phyloP scores from a whole-genome alignment of 2,888 invertebrate genomes.

The Sycophila texana region DNA sequence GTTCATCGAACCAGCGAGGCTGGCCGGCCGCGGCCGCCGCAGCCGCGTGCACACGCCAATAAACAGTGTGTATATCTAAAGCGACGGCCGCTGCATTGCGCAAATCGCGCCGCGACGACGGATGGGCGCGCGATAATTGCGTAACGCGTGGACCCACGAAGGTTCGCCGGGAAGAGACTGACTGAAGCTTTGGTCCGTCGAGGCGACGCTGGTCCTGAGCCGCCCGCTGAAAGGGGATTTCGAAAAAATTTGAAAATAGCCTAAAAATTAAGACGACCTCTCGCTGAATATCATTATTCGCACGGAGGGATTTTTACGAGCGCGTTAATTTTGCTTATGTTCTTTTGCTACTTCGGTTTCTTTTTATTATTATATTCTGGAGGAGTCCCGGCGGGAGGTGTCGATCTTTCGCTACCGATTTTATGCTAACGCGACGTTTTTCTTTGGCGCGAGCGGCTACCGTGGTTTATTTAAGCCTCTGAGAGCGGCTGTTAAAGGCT shows the following conservation, averaged over 20 bases:
- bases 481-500: slow-evolving; percentile 2
- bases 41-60: background rate
- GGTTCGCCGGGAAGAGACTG: background rate
- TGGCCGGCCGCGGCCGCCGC: slow-evolving; percentile 8
- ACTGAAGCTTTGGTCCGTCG: too few species aligned
- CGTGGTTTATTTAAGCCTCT: background rate
- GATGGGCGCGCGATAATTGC: slow-evolving; percentile 5
- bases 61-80: background rate
- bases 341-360: background rate
- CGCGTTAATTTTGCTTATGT: slow-evolving; percentile 20
- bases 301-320: slow-evolving; percentile 20
- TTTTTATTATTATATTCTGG: background rate
- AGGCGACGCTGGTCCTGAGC: background rate
- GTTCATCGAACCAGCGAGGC: slow-evolving; percentile 57
- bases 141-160: background rate
- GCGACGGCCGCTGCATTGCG: background rate
- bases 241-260: slow-evolving; percentile 34
- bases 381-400: background rate
- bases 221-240: too few species aligned
- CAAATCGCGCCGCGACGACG: background rate
- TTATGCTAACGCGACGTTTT: background rate
- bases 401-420: background rate
- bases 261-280: slow-evolving; percentile 20
- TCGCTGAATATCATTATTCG: slow-evolving; percentile 20
- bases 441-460: background rate